Percentiles rank a stretch among this genome's conserved stretches.
These are phyloP conservation scores for Herpetotheres cachinnans DNA, from an alignment of 2,113 vertebrate genomes.

Conservation along the genomic window DNA sequence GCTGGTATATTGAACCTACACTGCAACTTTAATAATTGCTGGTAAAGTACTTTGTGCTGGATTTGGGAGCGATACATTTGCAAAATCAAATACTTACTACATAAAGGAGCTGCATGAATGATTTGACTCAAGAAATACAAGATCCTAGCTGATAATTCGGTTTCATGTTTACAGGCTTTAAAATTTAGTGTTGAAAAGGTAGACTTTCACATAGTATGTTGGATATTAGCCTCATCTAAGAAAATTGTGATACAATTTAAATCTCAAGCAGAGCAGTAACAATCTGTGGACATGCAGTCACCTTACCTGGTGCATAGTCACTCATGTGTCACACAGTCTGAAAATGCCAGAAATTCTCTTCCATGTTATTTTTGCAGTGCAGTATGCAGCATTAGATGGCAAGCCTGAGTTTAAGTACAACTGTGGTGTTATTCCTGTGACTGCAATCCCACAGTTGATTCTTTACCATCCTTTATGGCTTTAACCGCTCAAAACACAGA, in stretches of 20 bases:
- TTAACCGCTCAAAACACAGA: background rate
- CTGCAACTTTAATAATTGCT: background rate
- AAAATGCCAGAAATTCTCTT: background rate
- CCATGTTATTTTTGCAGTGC: background rate
- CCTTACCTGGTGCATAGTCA: fast-evolving
- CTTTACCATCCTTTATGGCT: background rate
- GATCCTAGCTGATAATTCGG: background rate
- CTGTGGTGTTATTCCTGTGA: background rate
- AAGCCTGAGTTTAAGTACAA: background rate
- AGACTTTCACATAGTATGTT: background rate
- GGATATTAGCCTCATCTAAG: background rate
- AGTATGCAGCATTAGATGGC: background rate
- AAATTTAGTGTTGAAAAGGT: background rate
- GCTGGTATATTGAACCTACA: background rate
- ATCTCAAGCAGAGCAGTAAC: background rate
- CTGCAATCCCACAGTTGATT: background rate
- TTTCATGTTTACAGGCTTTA: background rate
- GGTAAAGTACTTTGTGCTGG: background rate
- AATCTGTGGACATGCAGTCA: background rate
- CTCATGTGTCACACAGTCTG: background rate
- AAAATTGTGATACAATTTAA: background rate
- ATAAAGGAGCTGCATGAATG: background rate
- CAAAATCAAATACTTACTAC: background rate
- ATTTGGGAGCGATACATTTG: background rate
- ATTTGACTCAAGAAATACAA: background rate